Evolutionary conservation across 2,113 vertebrate genomes (phyloP).

Genomic region (Pseudorasbora parva): DNA sequence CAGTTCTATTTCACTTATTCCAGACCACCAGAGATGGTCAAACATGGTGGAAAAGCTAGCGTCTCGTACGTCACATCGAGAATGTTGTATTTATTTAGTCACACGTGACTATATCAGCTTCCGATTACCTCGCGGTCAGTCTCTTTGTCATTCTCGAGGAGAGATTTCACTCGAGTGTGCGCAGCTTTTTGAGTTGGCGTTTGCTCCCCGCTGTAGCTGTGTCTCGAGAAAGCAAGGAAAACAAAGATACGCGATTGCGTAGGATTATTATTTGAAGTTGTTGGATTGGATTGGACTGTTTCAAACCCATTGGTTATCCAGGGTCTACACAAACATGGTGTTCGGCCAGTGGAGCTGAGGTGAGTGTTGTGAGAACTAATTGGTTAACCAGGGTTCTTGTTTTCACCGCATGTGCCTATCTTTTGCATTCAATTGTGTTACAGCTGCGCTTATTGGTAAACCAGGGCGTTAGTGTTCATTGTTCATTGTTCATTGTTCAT

Average conservation of each 20-base stretch:
- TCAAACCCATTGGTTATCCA: not conserved
- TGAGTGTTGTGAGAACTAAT: not conserved
- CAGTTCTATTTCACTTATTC: too few species aligned
- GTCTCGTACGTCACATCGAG: too few species aligned
- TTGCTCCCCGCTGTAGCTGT: not conserved
- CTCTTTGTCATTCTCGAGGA: too few species aligned
- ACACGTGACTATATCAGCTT: too few species aligned
- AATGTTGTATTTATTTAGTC: too few species aligned
- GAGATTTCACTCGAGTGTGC: not conserved
- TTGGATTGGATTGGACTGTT: not conserved
- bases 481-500: fast-evolving
- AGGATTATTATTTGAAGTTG: too few species aligned
- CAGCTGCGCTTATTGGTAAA: not conserved
- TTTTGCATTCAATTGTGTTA: too few species aligned
- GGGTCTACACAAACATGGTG: not conserved
- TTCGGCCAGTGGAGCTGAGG: not conserved
- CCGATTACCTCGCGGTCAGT: too few species aligned
- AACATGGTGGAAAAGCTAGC: too few species aligned
- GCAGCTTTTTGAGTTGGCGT: not conserved
- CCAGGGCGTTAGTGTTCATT: not conserved
- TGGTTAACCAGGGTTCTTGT: not conserved
- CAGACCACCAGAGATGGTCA: too few species aligned
- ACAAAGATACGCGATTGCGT: not conserved
- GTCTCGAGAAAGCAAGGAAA: not conserved
- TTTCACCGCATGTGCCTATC: not conserved